Evolutionary conservation across 2,888 invertebrate species (phyloP), one percentile per base, ranked within the genome.

Genomic region (Caenorhabditis becei): DNA sequence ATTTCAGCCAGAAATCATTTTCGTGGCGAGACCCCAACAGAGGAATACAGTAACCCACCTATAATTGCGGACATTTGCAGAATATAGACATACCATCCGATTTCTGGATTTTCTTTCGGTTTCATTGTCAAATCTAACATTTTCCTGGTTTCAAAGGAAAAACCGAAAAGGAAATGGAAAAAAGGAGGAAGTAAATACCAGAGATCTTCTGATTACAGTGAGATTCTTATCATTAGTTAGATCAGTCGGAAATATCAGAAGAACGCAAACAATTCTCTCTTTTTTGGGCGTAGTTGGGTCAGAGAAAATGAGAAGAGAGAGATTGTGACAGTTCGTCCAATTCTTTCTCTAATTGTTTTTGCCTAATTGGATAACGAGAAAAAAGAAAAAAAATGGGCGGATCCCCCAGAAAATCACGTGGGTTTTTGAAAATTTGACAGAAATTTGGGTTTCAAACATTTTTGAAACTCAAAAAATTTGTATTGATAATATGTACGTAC

Each of bases 41-140:
- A n/a, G n/a, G n/a, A n/a, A 4, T 10, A 32, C 32, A 32, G 16
- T 41, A 44, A 62, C 74, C 49, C 18, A 65, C 75, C 75, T 28
- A 75, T 75, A 62, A 74, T 54, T 24, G 72, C 72, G 37, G 49
- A 47, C 0, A 35, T n/a, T 5, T 28, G 37, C 18, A 74, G 20
- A 41, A 85, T 78, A 65, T 85, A 87, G 53, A 87, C 85, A 69
- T 83, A 88, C 61, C 59, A 77, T 41, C 83, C 83, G 53, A 78
- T 59, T 67, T 74, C 20, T 0, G 87, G 86, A 2, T 66, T 37
- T 5, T 62, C 61, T 62, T 62, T 61, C 0, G 70, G 61, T 51
- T 32, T 32, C n/a, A n/a, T n/a, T n/a, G n/a, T n/a, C 5, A 32
- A 32, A 32, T 32, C 32, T 10, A 10, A 4, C 32, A 32, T 32